Evolutionary conservation across 2,113 vertebrate genomes (phyloP).

Genomic region (Pipra filicauda): DNA sequence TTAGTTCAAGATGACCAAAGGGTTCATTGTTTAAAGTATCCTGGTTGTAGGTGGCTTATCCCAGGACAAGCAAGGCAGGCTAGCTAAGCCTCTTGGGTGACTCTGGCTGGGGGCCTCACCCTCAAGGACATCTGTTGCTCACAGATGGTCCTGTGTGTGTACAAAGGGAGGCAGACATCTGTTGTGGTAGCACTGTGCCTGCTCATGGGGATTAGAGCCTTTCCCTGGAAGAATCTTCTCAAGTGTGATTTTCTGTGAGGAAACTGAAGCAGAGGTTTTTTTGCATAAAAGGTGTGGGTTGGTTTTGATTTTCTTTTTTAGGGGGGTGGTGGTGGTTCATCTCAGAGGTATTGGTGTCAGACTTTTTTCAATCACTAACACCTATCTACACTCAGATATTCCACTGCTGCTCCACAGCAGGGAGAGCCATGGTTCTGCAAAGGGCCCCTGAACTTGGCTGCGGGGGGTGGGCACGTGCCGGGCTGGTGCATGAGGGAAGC

Average conservation of each 20-base stretch:
- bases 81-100: not conserved
- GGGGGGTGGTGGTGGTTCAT: rapidly evolving
- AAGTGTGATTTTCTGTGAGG: not conserved
- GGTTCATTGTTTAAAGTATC: not conserved
- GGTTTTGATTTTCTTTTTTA: not conserved
- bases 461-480: no score
- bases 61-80: not conserved
- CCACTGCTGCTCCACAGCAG: rapidly evolving
- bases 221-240: not conserved
- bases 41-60: not conserved
- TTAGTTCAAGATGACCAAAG: not conserved
- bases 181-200: rapidly evolving
- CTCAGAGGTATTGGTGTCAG: not conserved
- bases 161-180: not conserved
- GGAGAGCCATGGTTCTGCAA: not conserved
- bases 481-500: rapidly evolving
- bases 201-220: not conserved
- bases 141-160: not conserved
- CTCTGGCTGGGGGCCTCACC: not conserved
- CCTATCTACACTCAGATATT: rapidly evolving
- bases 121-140: not conserved
- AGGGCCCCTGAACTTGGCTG: no score
- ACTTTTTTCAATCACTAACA: not conserved
- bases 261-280: not conserved
- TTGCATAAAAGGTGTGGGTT: not conserved